Base-by-base conservation (phyloP, 2,113 vertebrate species). In the Collichthys lucidus region DNA sequence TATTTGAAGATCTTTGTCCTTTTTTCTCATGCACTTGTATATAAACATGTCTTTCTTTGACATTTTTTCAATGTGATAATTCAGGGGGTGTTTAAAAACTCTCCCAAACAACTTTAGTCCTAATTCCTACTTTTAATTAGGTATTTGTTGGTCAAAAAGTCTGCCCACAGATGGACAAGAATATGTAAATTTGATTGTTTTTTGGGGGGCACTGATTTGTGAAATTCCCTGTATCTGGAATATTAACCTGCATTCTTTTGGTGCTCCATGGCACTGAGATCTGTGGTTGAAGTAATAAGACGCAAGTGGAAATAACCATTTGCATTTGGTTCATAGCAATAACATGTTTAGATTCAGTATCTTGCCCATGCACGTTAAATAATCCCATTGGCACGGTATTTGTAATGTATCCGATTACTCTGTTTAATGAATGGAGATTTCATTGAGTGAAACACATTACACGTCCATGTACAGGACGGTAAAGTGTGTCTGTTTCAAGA, bases 321-420 rank as follows among this genome's bases (percentile, higher is more conserved):
- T 88, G 84, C 79, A 83, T 86, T 75, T 42, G 53, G 26, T 74
- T 90, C 59, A 88, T 59, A 93, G 92, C 92, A 93, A 93, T 93
- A 93, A 92, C 29, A 68, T 87, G 29, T 87, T 73, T 42, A 55
- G n/a, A 79, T 81, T 75, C 57, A 75, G 46, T 77, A 50, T 76
- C 47, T 75, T 67, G 50, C 86, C 50, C 44, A 15, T 65, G 62
- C 65, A 89, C n/a, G 47, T 78, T 46, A 63, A 85, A 19, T 42
- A 61, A 68, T 24, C 62, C 65, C 46, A 56, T 57, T 74, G 57
- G 29, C 56, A 80, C 17, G 63, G 62, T 57, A 59, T 57, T 47
- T 74, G 19, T 57, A 17, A 46, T 60, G 16, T 81, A 35, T 75
- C 62, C 59, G 31, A 46, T 59, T 69, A 9, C n/a, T 84, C 50